Base-by-base conservation (phyloP, 2,797 vertebrate genomes). In the Sus cebifrons region DNA sequence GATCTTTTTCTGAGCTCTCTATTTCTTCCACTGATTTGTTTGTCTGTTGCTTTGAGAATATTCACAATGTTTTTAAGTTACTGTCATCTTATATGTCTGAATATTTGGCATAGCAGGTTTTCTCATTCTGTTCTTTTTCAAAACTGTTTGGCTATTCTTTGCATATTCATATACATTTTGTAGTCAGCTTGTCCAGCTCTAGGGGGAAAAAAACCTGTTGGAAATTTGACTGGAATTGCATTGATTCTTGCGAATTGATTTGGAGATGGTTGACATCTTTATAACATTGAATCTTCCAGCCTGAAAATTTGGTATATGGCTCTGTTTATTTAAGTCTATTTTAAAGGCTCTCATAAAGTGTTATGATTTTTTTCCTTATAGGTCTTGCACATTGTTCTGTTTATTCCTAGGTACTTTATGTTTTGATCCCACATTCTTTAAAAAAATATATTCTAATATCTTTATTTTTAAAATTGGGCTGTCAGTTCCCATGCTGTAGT, bases 11-110 rank as follows among this genome's bases (percentile, higher is more conserved):
- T 89, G 94, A 65, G 58, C 29, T 74, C 67, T 73, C 84, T 68
- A 32, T 73, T 81, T 87, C 27, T 85, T 58, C 27, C 54, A 36
- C 21, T 54, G 54, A 49, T 81, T 85, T 86, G 14, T 91, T 79
- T 91, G 58, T 94, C 32, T 92, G 7, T 85, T 92, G 62, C 67
- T 86, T 96, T 94, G 89, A 65, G 58, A 88, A 67, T 74, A 73
- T 3, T 93, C n/a, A 93, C 3, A 56, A 5, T 75, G 56, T 62
- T 96, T 96, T 89, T 52, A 94, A 94, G 54, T 94, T 85, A 70
- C 65, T 71, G n/a, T 79, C 18, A n/a, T 44, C 49, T 84, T 78
- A 16, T 27, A 54, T 65, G 29, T 84, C 78, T 93, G 95, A 89
- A 70, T 90, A 86, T 93, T 86, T 89, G 27, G 13, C 58, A 21